Conservation (phyloP, 92 coral and sea anemone genomes). For the Siderastrea radians region DNA sequence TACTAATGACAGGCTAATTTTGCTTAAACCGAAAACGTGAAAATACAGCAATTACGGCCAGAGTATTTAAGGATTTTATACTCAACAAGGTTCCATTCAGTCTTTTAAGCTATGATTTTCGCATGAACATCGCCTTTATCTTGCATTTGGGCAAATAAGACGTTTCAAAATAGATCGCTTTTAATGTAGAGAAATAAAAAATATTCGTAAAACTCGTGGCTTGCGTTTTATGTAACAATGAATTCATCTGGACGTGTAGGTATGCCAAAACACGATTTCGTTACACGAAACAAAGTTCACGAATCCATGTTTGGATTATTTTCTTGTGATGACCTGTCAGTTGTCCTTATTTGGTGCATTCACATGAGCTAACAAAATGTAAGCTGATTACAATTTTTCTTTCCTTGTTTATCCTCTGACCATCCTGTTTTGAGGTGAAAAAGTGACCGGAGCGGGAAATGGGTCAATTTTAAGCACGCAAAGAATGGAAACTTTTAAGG, state of each 20-base stretch:
- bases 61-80: too few species aligned
- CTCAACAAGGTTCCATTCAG: too few species aligned
- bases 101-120: too few species aligned
- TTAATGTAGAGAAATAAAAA: too few species aligned
- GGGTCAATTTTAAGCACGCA: conserved; percentile 2
- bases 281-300: not conserved
- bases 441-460: conserved; percentile 8
- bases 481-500: conserved; percentile 3
- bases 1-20: too few species aligned
- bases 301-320: not conserved
- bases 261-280: not conserved
- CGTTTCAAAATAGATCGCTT: too few species aligned
- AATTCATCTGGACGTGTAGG: conserved; percentile 2
- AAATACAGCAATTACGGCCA: too few species aligned
- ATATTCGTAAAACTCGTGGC: too few species aligned
- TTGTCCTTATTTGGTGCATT: conserved; percentile 31
- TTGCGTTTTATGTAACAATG: too few species aligned
- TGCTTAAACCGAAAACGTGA: too few species aligned
- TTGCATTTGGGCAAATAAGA: too few species aligned
- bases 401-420: not conserved
- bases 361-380: not conserved
- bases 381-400: not conserved
- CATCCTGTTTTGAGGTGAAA: not conserved
- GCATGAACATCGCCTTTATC: too few species aligned
- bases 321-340: not conserved